These are phyloP conservation scores for Leucoma salicis DNA, from an alignment of 2,888 invertebrate genomes.

Conservation along the genomic window DNA sequence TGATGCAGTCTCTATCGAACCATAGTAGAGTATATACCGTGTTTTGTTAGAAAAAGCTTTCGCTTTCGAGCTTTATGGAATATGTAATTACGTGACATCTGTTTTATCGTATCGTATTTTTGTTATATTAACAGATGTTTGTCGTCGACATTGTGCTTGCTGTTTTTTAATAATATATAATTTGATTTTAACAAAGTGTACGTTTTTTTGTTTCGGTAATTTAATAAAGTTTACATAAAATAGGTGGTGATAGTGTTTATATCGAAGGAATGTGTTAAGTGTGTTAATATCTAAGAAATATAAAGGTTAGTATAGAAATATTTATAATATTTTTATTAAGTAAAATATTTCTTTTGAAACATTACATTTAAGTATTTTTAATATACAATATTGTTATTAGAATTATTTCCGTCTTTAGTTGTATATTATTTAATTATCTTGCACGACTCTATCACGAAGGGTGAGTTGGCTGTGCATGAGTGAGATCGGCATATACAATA, in stretches of 20 bases:
- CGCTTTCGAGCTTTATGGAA: slow-evolving; percentile 73
- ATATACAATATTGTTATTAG: background rate
- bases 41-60: slow-evolving; percentile 48
- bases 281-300: slow-evolving; percentile 54
- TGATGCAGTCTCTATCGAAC: slow-evolving; percentile 71
- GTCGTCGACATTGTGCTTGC: slow-evolving; percentile 51
- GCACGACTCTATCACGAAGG: slow-evolving; percentile 65
- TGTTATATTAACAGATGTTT: slow-evolving; percentile 36
- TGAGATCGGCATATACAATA: slow-evolving; percentile 53
- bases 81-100: slow-evolving; percentile 56
- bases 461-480: slow-evolving; percentile 58
- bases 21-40: slow-evolving; percentile 43
- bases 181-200: slow-evolving; percentile 40
- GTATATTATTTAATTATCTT: slow-evolving; percentile 80
- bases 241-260: slow-evolving; percentile 65
- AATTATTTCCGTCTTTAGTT: slow-evolving; percentile 42
- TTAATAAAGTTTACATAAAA: slow-evolving; percentile 59
- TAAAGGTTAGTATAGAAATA: slow-evolving; percentile 47
- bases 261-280: slow-evolving; percentile 60
- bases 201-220: slow-evolving; percentile 26
- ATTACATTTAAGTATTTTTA: background rate
- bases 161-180: slow-evolving; percentile 18
- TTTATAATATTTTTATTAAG: background rate
- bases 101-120: slow-evolving; percentile 40
- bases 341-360: no score